Conservation (phyloP, 2,113 vertebrate species). For the Xenopus tropicalis region DNA sequence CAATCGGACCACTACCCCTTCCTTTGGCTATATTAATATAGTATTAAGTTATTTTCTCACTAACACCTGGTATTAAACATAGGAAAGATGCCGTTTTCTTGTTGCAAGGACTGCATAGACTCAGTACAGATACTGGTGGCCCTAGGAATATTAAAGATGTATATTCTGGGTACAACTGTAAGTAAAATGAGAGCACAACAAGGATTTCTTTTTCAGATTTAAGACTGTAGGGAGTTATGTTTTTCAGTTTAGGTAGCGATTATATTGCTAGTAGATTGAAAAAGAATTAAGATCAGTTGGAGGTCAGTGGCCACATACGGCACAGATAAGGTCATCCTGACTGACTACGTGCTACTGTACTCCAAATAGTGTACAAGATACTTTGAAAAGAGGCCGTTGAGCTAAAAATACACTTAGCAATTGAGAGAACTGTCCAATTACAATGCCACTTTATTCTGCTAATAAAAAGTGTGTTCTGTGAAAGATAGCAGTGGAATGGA, state of each 20-base stretch:
- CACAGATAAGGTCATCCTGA: conserved; percentile 29
- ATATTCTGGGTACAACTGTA: conserved; percentile 5
- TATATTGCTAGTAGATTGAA: conserved; percentile 37
- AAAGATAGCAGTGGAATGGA: too few species aligned
- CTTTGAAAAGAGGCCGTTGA: not conserved
- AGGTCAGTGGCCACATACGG: conserved; percentile 34
- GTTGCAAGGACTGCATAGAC: too few species aligned
- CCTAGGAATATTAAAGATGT: not conserved
- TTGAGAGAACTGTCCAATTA: not conserved
- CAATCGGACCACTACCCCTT: too few species aligned
- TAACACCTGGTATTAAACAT: too few species aligned
- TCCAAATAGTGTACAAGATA: conserved; percentile 5
- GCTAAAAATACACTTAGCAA: not conserved
- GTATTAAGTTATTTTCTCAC: too few species aligned
- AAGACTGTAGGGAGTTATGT: conserved; percentile 25
- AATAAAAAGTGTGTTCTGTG: too few species aligned
- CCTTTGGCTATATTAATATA: too few species aligned
- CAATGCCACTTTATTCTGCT: too few species aligned
- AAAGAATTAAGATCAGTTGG: conserved; percentile 35
- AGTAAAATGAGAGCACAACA: conserved; percentile 16
- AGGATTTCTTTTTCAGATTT: conserved; percentile 23
- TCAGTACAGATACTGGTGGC: too few species aligned
- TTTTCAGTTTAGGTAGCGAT: conserved; percentile 33
- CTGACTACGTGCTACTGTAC: conserved; percentile 1
- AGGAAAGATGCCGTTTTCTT: too few species aligned